Evolutionary conservation across 64 coral and sea anemone species (phyloP).

Genomic region (Hydrozoanthus tunicans): DNA sequence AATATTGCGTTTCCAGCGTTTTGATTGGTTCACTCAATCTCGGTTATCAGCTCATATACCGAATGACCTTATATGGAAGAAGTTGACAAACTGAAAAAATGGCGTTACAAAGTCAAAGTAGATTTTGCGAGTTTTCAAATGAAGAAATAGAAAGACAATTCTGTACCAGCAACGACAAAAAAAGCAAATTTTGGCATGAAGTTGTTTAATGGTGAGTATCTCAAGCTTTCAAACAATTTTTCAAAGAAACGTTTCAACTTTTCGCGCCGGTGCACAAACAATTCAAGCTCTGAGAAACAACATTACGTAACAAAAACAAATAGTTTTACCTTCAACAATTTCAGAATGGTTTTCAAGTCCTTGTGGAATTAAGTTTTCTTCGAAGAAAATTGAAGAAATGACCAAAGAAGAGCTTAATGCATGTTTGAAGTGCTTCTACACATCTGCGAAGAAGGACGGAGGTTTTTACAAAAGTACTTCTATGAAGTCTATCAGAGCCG

Average conservation of each 20-base stretch:
- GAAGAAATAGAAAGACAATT: not conserved
- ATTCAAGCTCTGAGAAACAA: slow-evolving; percentile 1
- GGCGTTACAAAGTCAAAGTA: not conserved
- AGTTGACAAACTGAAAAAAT: no score
- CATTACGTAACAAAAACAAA: not conserved
- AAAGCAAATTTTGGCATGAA: slow-evolving; percentile 36
- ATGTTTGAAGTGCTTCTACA: no score
- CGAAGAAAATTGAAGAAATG: no score
- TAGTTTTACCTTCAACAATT: not conserved
- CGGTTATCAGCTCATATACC: no score
- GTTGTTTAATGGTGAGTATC: slow-evolving; percentile 56
- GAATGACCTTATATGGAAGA: no score
- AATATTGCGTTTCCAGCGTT: no score
- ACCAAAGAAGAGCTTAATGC: no score
- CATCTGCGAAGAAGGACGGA: slow-evolving; percentile 12
- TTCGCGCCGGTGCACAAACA: not conserved
- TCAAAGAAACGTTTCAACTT: not conserved
- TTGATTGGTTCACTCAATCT: no score
- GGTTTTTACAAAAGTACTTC: slow-evolving; percentile 1
- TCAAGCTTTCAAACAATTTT: not conserved
- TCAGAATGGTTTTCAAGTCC: slow-evolving; percentile 58
- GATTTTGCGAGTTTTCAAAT: not conserved
- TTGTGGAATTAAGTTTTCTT: slow-evolving; percentile 1
- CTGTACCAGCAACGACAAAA: not conserved
- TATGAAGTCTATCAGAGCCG: not conserved